Percentiles rank a stretch among this genome's conserved stretches.
Evolutionary conservation across 2,797 vertebrate species (phyloP).

Genomic region (Semaprochilodus insignis): DNA sequence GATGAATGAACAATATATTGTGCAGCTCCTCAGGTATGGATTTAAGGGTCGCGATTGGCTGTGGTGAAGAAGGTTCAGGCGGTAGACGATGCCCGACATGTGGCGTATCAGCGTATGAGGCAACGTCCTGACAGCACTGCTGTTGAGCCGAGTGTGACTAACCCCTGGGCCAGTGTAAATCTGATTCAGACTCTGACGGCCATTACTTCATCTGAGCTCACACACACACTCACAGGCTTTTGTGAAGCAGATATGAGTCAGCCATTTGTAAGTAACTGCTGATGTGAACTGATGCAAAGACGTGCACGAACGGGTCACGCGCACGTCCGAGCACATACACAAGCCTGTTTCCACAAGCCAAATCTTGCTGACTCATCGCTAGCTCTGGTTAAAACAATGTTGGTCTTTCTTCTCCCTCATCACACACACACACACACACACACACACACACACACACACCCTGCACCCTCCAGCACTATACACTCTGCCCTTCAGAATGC

Average conservation of each 20-base stretch:
- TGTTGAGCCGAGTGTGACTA: constrained; percentile 11
- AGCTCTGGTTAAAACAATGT: constrained; percentile 22
- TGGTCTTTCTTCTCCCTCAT: not conserved
- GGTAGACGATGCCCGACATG: not conserved
- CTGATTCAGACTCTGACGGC: constrained; percentile 9
- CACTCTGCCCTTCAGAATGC: not conserved
- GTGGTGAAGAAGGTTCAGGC: not conserved
- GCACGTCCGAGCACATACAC: constrained; percentile 10
- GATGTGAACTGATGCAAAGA: constrained; percentile 22
- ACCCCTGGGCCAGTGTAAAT: not conserved
- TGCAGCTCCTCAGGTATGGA: not conserved
- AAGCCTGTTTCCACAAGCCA: constrained; percentile 17
- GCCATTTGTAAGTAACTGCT: not conserved
- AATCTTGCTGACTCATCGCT: constrained; percentile 32
- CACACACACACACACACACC: not conserved
- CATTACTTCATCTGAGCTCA: constrained; percentile 12
- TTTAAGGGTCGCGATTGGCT: not conserved
- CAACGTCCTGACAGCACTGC: constrained; percentile 22
- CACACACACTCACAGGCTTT: not conserved
- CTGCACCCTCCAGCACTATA: not conserved
- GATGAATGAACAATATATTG: not conserved
- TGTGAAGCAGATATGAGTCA: constrained; percentile 29
- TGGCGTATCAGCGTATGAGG: constrained; percentile 10
- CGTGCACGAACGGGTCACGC: not conserved
- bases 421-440: not conserved